These are phyloP conservation scores for Pachycephala philippinensis DNA, from an alignment of 2,113 vertebrate genomes.

Conservation along the genomic window DNA sequence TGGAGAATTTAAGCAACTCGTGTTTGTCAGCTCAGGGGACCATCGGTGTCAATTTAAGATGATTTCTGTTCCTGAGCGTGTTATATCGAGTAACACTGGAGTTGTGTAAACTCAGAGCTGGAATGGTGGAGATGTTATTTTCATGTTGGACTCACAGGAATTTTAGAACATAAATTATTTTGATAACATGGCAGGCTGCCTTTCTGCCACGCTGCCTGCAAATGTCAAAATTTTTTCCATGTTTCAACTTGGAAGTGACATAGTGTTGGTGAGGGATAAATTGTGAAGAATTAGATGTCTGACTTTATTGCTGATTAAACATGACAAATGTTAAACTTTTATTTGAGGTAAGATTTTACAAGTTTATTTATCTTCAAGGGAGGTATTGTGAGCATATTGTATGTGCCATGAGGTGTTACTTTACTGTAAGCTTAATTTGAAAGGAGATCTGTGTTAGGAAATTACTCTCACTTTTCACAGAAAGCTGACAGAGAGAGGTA, in stretches of 20 bases:
- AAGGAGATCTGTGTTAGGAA: neutral
- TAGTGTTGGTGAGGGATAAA: constrained; percentile 54
- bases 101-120: constrained; percentile 52
- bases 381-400: neutral
- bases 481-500: neutral
- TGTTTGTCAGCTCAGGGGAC: neutral
- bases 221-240: constrained; percentile 22
- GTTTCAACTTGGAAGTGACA: constrained; percentile 59
- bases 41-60: neutral
- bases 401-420: neutral
- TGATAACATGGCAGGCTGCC: constrained; percentile 62
- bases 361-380: constrained; percentile 45
- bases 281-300: constrained; percentile 37
- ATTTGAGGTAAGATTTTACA: constrained; percentile 50
- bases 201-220: constrained; percentile 57
- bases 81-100: constrained; percentile 6
- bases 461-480: neutral
- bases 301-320: constrained; percentile 61
- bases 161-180: constrained; percentile 71
- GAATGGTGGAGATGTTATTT: constrained; percentile 45
- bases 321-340: constrained; percentile 48
- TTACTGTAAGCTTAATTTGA: neutral
- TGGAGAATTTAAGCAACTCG: neutral
- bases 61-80: neutral
- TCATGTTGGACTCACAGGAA: constrained; percentile 51